Evolutionary conservation across 2,888 invertebrate genomes (phyloP), one percentile per base, ranked within the genome.

Genomic region (Chrysolina haemoptera): DNA sequence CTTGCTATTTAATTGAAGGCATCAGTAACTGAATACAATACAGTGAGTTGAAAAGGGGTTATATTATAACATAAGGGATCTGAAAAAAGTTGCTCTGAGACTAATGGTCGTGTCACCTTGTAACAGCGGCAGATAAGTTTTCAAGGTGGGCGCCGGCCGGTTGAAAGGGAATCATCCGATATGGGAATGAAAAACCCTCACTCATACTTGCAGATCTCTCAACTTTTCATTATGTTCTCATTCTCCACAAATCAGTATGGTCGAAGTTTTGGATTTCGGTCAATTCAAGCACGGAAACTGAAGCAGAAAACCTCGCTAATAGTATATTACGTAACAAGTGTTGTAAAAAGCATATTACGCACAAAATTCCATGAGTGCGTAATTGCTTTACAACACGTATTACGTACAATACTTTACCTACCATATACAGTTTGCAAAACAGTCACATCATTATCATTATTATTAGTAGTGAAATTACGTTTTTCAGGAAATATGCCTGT

Each of bases 21-120:
- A 22, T 59, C 35, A 59, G 59, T 27, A 59, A 59, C 59, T 35
- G 14, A n/a, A 59, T 59, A 59, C 59, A 35, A 59, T 35, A 18
- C 53, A 53, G 16, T 20, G 35, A 35, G 27, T 27, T 27, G 59
- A 59, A 59, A n/a, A 27, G 35, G 59, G 27, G n/a, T 59, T 59
- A 27, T 35, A 59, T 59, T 35, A 16, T 27, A 14, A 59, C 59
- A 35, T 59, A 35, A 55, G n/a, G 18, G 14, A 43, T n/a, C 16
- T 8, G 12, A 53, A 53, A 53, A 22, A 53, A 35, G 12, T 53
- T 18, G 14, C 50, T 27, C 8, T 27, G n/a, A 14, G 11, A 27
- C 27, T 35, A 27, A 59, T n/a, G 59, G 22, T 22, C 27, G 27
- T 59, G 59, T 59, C 59, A 55, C 20, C 55, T 55, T 55, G 9